These are phyloP conservation scores for Oryzias woworae DNA, from an alignment of 2,113 vertebrate species.

Conservation along the genomic window DNA sequence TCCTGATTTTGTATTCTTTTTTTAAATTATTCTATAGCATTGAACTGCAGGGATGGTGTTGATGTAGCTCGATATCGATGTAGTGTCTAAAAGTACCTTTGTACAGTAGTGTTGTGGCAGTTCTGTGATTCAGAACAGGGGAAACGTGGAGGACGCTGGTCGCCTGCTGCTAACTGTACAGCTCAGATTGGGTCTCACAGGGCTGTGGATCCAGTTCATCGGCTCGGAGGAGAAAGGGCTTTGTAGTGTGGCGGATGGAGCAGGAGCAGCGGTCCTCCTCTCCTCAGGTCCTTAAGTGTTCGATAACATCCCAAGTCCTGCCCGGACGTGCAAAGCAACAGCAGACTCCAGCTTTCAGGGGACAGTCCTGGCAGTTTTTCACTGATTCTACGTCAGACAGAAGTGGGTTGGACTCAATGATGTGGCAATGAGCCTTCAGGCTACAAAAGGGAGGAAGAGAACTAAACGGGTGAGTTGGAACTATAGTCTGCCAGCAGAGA, in stretches of 20 bases:
- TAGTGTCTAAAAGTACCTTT: constrained; percentile 65
- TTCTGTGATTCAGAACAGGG: constrained; percentile 14
- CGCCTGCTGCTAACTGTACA: constrained; percentile 16
- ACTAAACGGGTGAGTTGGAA: constrained; percentile 25
- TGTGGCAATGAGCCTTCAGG: constrained; percentile 50
- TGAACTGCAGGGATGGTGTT: constrained; percentile 4
- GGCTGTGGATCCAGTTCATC: constrained; percentile 13
- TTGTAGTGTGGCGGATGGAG: constrained; percentile 44
- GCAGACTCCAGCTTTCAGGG: constrained; percentile 18
- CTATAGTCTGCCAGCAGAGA: constrained; percentile 50
- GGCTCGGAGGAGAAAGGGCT: background rate
- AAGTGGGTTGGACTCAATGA: constrained; percentile 50
- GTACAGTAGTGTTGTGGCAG: constrained; percentile 25
- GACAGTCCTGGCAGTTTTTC: constrained; percentile 4
- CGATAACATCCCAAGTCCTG: constrained; percentile 31
- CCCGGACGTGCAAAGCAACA: constrained; percentile 19
- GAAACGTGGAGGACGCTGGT: constrained; percentile 9
- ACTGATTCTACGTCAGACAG: constrained; percentile 39
- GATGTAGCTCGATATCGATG: constrained; percentile 4
- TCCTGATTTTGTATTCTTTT: background rate
- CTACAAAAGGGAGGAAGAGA: constrained; percentile 5
- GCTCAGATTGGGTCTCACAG: constrained; percentile 4
- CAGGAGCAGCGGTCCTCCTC: constrained; percentile 42
- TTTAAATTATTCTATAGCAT: background rate
- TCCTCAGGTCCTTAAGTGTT: constrained; percentile 39